These are phyloP conservation scores for Columbina picui DNA, from an alignment of 2,113 vertebrate species.

Conservation along the genomic window DNA sequence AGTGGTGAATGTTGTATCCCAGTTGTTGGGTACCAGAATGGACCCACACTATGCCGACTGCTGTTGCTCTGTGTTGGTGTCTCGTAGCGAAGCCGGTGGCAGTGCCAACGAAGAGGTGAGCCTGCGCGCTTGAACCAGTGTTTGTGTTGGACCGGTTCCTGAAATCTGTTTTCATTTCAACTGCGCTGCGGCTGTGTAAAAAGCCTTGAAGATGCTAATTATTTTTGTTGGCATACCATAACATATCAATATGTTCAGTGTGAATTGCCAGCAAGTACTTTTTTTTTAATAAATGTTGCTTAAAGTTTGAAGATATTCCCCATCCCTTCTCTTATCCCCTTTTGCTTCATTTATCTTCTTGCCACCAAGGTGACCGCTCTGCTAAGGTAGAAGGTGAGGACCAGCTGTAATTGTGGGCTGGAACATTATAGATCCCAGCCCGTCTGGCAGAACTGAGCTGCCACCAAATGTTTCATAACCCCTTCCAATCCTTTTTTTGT, in stretches of 20 bases:
- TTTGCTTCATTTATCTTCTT: neutral
- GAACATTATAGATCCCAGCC: neutral
- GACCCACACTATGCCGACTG: neutral
- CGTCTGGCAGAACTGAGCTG: neutral
- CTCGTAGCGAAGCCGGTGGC: neutral
- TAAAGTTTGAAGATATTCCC: neutral
- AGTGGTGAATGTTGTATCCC: neutral
- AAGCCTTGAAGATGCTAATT: constrained; percentile 62
- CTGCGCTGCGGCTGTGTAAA: constrained; percentile 28
- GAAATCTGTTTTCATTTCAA: constrained; percentile 50
- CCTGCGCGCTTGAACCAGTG: neutral
- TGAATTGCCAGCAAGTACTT: neutral
- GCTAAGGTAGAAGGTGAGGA: neutral
- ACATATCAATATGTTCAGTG: constrained; percentile 34
- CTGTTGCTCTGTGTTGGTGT: neutral
- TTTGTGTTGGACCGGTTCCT: constrained; percentile 44
- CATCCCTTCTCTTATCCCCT: neutral
- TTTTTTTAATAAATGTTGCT: neutral
- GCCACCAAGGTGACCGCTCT: neutral
- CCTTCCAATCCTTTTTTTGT: neutral
- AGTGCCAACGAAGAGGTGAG: constrained; percentile 41
- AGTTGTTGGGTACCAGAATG: neutral
- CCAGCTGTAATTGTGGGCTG: neutral
- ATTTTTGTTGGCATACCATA: constrained; percentile 34
- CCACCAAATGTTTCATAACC: neutral